Evolutionary conservation across 2,797 vertebrate genomes (phyloP), one percentile per base, ranked within the genome.

Genomic region (Melanotaenia maccullochi): DNA sequence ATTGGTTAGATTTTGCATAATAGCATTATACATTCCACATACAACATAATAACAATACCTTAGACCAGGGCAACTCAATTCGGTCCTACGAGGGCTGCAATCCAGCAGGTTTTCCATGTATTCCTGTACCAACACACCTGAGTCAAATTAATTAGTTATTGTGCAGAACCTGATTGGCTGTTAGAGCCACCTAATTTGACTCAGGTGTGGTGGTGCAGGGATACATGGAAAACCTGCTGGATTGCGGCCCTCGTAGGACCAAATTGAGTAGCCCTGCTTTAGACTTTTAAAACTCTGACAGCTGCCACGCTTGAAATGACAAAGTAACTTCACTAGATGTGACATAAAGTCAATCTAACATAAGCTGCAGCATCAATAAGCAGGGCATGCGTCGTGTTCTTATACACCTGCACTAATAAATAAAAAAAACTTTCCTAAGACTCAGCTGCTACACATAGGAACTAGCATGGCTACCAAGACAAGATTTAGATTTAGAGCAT

Each of bases 1-100:
- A 40, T 58, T 18, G 14, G n/a, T 22, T 65, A 9, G 6, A 33
- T 44, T 58, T 56, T 25, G 73, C 32, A 65, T 68, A 62, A 60
- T 30, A n/a, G 60, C 12, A 9, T 28, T 22, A 51, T 59, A 67
- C 6, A 54, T 55, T 28, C 12, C 14, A 5, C 18, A 16, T 14
- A 18, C 4, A 69, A 38, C 33, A 20, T 36, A 20, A 9, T 36
- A 36, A 36, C 24, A 12, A 42, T 13, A 72, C 38, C 12, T 18
- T 30, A 51, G 16, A 30, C 4, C 28, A 30, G 28, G 28, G 28
- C 28, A 30, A 30, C 28, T 30, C 28, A 30, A 30, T 30, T 30
- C 28, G 4, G 28, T 30, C 28, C 28, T 30, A 30, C 28, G 28
- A 30, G 28, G 28, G 28, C 28, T 4, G 28, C 28, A 30, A 30